Conservation (phyloP, 1,140 invertebrate genomes). For the Cryptotermes secundus region DNA sequence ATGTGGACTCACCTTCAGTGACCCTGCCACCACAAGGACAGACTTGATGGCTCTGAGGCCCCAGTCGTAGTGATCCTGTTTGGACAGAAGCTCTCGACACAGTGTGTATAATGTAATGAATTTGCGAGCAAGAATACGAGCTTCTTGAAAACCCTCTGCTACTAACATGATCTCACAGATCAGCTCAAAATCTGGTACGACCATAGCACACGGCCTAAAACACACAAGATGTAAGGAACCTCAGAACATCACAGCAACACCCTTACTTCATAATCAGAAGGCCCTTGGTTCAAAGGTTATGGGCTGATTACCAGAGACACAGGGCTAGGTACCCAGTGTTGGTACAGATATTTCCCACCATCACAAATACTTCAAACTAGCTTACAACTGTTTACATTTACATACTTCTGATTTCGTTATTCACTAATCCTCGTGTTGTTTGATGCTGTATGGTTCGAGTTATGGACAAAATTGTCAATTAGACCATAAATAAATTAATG, state of each 20-base stretch:
- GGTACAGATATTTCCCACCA: too few relatives aligned
- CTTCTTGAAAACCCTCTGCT: constrained; percentile 88
- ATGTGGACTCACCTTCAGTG: constrained; percentile 58
- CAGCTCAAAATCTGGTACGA: constrained; percentile 89
- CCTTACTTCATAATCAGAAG: too few relatives aligned
- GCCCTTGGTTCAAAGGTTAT: too few relatives aligned
- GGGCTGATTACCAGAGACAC: too few relatives aligned
- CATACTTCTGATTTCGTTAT: too few relatives aligned
- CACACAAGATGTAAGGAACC: constrained; percentile 34
- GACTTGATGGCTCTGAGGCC: constrained; percentile 90
- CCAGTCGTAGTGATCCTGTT: constrained; percentile 96
- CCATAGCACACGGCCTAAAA: constrained; percentile 89
- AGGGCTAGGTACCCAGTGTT: too few relatives aligned
- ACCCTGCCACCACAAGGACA: constrained; percentile 87
- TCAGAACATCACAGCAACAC: neutral
- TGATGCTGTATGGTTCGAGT: too few relatives aligned
- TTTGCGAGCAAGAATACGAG: constrained; percentile 80
- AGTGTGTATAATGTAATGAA: constrained; percentile 89
- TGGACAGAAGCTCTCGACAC: constrained; percentile 83
- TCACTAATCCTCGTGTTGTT: too few relatives aligned
- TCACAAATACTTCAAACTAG: too few relatives aligned
- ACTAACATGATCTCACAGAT: constrained; percentile 95
- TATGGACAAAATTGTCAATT: too few relatives aligned
- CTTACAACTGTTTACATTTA: too few relatives aligned
- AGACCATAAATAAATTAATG: too few relatives aligned